Conservation (phyloP, 2,888 invertebrate genomes). For the Habroteleia sp. region DNA sequence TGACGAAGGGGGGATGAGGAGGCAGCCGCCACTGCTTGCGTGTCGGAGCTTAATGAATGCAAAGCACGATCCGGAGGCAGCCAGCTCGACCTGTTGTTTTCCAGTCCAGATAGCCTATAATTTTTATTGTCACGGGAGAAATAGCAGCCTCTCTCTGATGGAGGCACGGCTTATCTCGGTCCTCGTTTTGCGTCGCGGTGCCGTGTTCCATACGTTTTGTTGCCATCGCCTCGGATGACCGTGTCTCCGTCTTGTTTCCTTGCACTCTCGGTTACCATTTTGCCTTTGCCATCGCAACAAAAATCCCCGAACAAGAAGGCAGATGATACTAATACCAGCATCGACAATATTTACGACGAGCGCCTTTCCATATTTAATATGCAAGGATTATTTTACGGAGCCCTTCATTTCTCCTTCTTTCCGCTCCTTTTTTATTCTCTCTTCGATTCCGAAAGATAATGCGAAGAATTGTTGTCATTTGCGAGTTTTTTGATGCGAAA, state of each 20-base stretch:
- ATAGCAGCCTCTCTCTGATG: slow-evolving; percentile 82
- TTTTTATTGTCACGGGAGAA: slow-evolving; percentile 85
- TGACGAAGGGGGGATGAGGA: slow-evolving; percentile 32
- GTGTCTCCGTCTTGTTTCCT: slow-evolving; percentile 65
- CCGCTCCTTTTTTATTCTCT: neutral
- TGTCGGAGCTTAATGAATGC: slow-evolving; percentile 83
- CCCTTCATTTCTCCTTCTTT: slow-evolving; percentile 21
- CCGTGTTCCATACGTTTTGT: slow-evolving; percentile 78
- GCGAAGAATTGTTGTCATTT: slow-evolving; percentile 31
- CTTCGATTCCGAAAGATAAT: slow-evolving; percentile 42
- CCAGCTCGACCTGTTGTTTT: slow-evolving; percentile 83
- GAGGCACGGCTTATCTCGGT: slow-evolving; percentile 80
- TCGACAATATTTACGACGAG: slow-evolving; percentile 58
- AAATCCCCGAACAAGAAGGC: slow-evolving; percentile 56
- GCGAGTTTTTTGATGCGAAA: slow-evolving; percentile 8
- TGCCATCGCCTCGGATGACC: slow-evolving; percentile 73
- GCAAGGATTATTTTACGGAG: slow-evolving; percentile 59
- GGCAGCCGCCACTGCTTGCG: slow-evolving; percentile 81
- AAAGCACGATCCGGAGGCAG: slow-evolving; percentile 83
- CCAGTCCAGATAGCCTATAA: slow-evolving; percentile 84
- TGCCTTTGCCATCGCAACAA: slow-evolving; percentile 52
- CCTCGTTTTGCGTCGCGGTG: slow-evolving; percentile 76
- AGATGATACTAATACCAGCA: slow-evolving; percentile 57
- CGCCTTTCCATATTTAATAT: slow-evolving; percentile 62
- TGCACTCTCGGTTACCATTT: slow-evolving; percentile 64